Evolutionary conservation across 1,140 invertebrate species (phyloP).

Genomic region (Pemphigus obesinymphae): DNA sequence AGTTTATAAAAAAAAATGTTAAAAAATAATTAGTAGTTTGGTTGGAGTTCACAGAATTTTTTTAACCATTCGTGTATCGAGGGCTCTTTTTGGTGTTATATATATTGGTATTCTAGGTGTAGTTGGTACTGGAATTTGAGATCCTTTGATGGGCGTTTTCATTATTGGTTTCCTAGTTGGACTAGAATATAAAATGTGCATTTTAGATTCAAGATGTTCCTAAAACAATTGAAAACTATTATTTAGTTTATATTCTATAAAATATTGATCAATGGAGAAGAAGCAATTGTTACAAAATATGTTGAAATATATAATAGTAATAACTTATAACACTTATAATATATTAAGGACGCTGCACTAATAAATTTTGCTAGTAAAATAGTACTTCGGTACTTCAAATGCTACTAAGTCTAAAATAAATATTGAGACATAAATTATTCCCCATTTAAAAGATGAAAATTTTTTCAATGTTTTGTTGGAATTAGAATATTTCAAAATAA

Average conservation of each 20-base stretch:
- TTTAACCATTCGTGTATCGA: slow-evolving; percentile 5
- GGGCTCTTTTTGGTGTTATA: background rate
- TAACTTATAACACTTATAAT: background rate
- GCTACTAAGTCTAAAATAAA: no score
- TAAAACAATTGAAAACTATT: background rate
- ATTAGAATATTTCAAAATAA: no score
- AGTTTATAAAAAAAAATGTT: background rate
- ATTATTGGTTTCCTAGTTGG: background rate
- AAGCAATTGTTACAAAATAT: background rate
- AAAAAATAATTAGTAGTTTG: slow-evolving; percentile 32
- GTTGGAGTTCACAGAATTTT: slow-evolving; percentile 21
- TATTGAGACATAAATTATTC: no score
- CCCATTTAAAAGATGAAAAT: no score
- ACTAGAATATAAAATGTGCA: slow-evolving; percentile 3
- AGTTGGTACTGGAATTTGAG: slow-evolving; percentile 30
- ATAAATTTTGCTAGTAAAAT: no score
- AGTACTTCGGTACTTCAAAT: no score
- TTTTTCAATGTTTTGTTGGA: no score
- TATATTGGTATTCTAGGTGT: slow-evolving; percentile 23
- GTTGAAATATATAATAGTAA: background rate
- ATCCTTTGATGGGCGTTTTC: slow-evolving; percentile 17
- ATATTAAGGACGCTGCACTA: no score
- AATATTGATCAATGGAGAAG: background rate
- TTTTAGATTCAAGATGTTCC: slow-evolving; percentile 34
- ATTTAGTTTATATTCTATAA: background rate